Conservation (phyloP, 2,797 vertebrate species). For the Lepilemur ruficaudatus region DNA sequence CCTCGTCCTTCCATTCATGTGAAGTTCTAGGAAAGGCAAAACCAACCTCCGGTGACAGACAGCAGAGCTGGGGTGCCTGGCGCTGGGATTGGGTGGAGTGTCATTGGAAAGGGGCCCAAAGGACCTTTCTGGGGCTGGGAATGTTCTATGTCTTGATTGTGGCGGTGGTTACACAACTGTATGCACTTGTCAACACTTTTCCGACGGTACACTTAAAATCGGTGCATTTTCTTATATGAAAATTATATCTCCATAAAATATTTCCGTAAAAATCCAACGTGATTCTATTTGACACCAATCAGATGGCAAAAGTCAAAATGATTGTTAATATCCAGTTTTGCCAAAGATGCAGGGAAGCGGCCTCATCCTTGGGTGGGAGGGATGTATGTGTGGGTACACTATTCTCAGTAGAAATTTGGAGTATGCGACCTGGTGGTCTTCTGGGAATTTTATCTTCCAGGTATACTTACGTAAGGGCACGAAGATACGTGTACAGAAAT, state of each 20-base stretch:
- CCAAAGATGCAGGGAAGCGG: rapidly evolving
- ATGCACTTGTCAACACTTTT: not conserved
- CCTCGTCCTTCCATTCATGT: not conserved
- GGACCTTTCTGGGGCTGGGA: not conserved
- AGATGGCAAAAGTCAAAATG: not conserved
- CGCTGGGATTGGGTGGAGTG: rapidly evolving
- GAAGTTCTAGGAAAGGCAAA: not conserved
- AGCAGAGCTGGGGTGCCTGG: rapidly evolving
- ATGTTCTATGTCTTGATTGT: not conserved
- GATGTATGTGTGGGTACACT: not conserved
- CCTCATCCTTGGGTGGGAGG: no score
- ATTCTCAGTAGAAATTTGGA: not conserved
- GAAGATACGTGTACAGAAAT: not conserved
- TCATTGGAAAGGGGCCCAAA: not conserved
- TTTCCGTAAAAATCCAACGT: not conserved
- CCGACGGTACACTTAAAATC: rapidly evolving
- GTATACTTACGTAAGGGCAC: not conserved
- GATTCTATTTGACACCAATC: not conserved
- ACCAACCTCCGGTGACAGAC: not conserved
- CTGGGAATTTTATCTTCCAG: not conserved
- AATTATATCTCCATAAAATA: not conserved
- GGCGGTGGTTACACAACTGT: no score
- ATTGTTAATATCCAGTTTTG: not conserved
- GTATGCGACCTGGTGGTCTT: not conserved
- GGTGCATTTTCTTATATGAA: not conserved